Conservation (phyloP, 2,113 vertebrate genomes). For the Rallus limicola region DNA sequence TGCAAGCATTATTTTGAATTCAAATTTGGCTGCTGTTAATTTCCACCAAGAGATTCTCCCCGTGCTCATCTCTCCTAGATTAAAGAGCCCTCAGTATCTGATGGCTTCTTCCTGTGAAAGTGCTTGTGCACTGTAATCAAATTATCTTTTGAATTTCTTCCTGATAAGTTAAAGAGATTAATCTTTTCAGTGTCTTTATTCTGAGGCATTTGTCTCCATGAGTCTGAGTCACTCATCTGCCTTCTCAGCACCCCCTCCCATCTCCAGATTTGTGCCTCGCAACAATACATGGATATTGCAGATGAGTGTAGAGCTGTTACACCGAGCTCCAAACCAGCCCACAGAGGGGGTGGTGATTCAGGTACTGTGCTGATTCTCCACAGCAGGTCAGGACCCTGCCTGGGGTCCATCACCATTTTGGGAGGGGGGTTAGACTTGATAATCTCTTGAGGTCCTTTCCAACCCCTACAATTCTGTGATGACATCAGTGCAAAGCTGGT, state of each 20-base stretch:
- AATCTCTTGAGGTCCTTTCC: too few species aligned
- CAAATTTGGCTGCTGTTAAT: conserved; percentile 5
- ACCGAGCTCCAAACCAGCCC: neutral
- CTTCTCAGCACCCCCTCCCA: neutral
- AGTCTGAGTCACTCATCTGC: neutral
- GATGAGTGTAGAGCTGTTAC: fast-evolving
- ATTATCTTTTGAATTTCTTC: conserved; percentile 18
- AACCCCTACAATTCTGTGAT: too few species aligned
- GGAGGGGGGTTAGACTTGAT: too few species aligned
- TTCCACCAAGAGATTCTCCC: neutral
- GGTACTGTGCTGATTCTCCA: fast-evolving
- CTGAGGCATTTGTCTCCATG: neutral
- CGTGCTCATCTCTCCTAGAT: neutral
- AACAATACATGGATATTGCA: neutral
- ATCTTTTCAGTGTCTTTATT: neutral
- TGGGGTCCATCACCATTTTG: neutral
- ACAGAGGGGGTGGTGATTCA: fast-evolving
- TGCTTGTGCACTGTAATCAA: conserved; percentile 17
- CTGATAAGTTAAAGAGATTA: conserved; percentile 1
- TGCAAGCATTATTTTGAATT: neutral
- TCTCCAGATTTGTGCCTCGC: neutral
- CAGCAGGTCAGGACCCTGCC: neutral
- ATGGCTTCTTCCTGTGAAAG: conserved; percentile 22
- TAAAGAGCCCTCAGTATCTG: conserved; percentile 24
- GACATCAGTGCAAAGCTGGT: neutral